Evolutionary conservation across 2,113 vertebrate genomes (phyloP).

Genomic region (Erpornis zantholeuca): DNA sequence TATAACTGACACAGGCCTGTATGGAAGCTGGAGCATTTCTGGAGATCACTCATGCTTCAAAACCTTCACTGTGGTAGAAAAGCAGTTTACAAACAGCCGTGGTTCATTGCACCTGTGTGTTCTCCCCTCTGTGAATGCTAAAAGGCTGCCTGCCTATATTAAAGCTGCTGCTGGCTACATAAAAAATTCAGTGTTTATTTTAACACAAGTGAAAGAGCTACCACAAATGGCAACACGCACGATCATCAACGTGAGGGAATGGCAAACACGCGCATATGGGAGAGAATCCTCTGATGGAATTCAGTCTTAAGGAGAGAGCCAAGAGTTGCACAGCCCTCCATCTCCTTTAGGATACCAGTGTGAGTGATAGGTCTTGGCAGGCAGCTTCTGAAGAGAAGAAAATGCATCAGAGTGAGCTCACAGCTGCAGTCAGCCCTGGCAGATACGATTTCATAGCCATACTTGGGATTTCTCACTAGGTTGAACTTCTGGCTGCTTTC

Average conservation of each 20-base stretch:
- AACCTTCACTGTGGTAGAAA: neutral
- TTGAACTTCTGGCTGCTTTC: neutral
- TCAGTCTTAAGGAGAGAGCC: neutral
- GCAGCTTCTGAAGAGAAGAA: neutral
- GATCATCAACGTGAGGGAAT: neutral
- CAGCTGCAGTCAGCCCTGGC: neutral
- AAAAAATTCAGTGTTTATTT: neutral
- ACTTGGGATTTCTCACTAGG: conserved; percentile 46
- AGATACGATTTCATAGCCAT: conserved; percentile 19
- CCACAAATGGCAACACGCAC: neutral
- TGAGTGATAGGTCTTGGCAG: neutral
- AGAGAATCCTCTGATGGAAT: neutral
- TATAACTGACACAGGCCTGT: neutral
- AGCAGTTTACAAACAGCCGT: neutral
- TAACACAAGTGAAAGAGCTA: neutral
- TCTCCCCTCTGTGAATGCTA: neutral
- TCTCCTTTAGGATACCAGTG: neutral
- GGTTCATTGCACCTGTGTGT: neutral
- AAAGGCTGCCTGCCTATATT: neutral
- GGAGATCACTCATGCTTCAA: neutral
- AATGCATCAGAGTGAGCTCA: neutral
- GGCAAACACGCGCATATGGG: neutral
- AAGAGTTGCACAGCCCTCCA: neutral
- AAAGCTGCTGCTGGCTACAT: neutral
- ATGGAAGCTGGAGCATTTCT: neutral